Base-by-base conservation (phyloP, 2,113 vertebrate genomes). In the Albula glossodonta region DNA sequence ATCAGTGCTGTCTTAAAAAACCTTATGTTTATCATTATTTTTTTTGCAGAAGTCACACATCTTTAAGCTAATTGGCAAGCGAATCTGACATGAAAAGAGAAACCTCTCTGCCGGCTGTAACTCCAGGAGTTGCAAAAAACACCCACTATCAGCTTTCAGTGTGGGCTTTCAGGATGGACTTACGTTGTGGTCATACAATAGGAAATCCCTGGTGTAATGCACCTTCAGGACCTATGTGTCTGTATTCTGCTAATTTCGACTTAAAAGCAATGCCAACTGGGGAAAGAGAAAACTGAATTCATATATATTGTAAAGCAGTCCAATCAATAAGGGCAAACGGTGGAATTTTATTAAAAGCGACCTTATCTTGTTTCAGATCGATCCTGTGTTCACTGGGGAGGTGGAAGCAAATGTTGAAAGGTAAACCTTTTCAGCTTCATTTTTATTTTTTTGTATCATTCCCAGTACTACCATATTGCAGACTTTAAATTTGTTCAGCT, bases 351-450 rank as follows among this genome's bases (percentile, higher is more conserved):
- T 84, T 78, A 74, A 25, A 5, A 79, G 41, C 10, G 22, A 81
- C 82, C 50, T 80, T 83, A 41, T 87, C 57, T 84, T 7, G 48
- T 88, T 83, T 9, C 81, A 99, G 98, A 96, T 98, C 2, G 98
- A 99, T 91, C 96, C 96, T 0, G 87, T 91, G 53, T 94, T 98
- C 22, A 94, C 95, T 7, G 88, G 80, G 41, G 96, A 98, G 90
- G 96, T 99, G 0, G 91, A 96, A 90, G 94, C 94, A 82, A 94
- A 94, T 80, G 91, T 97, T 19, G 88, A 94, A 82, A 97, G 96
- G 98, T 99, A 92, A 95, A 92, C 5, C 48, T 41, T 52, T 19
- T 51, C 22, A 53, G 41, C 56, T 84, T 87, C 82, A 22, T 83
- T 22, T 74, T 25, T 31, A 10, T 31, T n/a, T 17, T 48, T 53